Conservation (phyloP, 2,113 vertebrate species). For the Noctilio leporinus region DNA sequence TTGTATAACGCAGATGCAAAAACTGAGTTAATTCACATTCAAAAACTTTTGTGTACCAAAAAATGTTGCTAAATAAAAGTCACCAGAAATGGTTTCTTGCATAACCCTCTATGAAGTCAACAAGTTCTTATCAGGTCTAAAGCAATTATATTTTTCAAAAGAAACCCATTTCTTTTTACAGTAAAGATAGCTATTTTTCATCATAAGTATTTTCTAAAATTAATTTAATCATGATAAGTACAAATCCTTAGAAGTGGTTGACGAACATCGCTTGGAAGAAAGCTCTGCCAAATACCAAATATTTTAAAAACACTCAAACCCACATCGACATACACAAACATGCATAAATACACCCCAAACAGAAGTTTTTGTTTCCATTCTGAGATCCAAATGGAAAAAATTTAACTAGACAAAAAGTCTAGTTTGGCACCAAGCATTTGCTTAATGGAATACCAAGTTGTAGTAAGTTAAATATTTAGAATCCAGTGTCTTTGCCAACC, state of each 20-base stretch:
- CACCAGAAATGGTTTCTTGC: neutral
- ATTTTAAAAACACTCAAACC: conserved; percentile 33
- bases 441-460: neutral
- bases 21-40: neutral
- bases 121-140: neutral
- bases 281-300: conserved; percentile 27
- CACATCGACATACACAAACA: neutral
- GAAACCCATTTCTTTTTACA: neutral
- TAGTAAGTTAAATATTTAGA: conserved; percentile 61
- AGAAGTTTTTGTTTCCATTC: neutral
- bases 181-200: neutral
- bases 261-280: neutral
- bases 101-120: neutral
- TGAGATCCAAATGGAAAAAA: conserved; percentile 9
- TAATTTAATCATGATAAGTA: conserved; percentile 13
- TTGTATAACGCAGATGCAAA: neutral
- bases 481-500: neutral
- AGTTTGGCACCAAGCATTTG: neutral
- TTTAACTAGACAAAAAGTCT: neutral
- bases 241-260: neutral
- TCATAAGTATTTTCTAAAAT: neutral
- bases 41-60: neutral
- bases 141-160: neutral
- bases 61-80: neutral
- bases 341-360: neutral